These are phyloP conservation scores for Notocelia uddmanniana DNA, from an alignment of 2,888 invertebrate species.

Conservation along the genomic window DNA sequence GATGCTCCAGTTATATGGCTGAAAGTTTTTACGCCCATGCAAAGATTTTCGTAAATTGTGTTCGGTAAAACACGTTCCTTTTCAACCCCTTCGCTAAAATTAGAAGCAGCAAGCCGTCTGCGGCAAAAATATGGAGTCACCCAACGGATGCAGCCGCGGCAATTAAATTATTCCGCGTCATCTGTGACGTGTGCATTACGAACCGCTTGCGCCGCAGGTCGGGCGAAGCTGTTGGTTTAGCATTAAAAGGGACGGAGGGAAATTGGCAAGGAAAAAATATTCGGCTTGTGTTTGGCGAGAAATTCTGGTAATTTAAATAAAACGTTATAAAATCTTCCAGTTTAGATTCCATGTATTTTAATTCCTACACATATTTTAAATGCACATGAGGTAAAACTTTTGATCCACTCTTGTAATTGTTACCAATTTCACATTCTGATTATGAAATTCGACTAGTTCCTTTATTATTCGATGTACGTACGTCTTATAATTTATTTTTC, in stretches of 20 bases:
- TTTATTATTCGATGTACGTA: not conserved
- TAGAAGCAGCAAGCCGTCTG: constrained; percentile 23
- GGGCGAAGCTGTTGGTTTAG: constrained; percentile 37
- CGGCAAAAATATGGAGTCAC: constrained; percentile 38
- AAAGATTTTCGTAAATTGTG: not conserved
- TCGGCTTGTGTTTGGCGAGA: constrained; percentile 3
- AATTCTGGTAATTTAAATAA: not conserved
- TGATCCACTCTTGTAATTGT: no score
- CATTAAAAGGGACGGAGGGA: constrained; percentile 33
- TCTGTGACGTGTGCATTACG: constrained; percentile 39
- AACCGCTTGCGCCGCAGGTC: constrained; percentile 29
- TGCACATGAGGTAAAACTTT: no score
- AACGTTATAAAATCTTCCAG: no score
- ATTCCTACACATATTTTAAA: no score
- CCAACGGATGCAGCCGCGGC: constrained; percentile 41
- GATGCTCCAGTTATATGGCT: not conserved
- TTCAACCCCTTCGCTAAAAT: constrained; percentile 32
- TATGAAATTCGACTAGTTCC: not conserved
- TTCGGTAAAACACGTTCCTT: constrained; percentile 1
- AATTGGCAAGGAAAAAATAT: constrained; percentile 29
- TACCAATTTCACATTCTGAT: not conserved
- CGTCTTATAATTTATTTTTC: no score
- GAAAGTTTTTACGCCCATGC: not conserved
- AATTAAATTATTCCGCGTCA: constrained; percentile 46
- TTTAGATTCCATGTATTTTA: no score